Percentiles rank a stretch among this genome's conserved stretches.
Evolutionary conservation across 2,797 vertebrate genomes (phyloP).

Genomic region (Tokudaia muenninki): DNA sequence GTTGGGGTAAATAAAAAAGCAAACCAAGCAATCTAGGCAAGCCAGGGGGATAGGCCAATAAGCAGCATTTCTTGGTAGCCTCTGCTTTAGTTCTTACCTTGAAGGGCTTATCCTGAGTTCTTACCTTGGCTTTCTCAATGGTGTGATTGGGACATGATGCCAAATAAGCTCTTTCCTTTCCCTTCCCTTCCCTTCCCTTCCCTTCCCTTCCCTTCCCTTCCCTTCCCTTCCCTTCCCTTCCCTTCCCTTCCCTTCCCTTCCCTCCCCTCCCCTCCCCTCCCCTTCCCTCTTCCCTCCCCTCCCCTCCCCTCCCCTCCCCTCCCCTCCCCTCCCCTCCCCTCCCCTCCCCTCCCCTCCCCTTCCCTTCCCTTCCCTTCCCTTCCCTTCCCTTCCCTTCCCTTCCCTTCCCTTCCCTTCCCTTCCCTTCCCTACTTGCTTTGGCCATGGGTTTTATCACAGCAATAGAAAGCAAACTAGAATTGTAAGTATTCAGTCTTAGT

Average conservation of each 20-base stretch:
- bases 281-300: no score
- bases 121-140: neutral
- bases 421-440: neutral
- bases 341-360: no score
- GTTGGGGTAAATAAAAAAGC: neutral
- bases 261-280: fast-evolving
- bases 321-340: fast-evolving
- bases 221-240: fast-evolving
- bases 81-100: neutral
- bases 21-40: neutral
- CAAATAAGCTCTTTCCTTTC: neutral
- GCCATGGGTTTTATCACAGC: neutral
- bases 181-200: no score
- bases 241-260: fast-evolving
- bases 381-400: neutral
- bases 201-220: no score
- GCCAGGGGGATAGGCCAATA: neutral
- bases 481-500: neutral
- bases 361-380: no score
- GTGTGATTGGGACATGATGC: neutral
- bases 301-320: fast-evolving
- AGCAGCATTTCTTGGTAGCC: neutral
- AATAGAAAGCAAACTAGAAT: neutral
- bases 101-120: neutral
- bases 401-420: fast-evolving